Conservation (phyloP, 37 sponge, comb jelly and placozoan species). For the Sycon ciliatum region DNA sequence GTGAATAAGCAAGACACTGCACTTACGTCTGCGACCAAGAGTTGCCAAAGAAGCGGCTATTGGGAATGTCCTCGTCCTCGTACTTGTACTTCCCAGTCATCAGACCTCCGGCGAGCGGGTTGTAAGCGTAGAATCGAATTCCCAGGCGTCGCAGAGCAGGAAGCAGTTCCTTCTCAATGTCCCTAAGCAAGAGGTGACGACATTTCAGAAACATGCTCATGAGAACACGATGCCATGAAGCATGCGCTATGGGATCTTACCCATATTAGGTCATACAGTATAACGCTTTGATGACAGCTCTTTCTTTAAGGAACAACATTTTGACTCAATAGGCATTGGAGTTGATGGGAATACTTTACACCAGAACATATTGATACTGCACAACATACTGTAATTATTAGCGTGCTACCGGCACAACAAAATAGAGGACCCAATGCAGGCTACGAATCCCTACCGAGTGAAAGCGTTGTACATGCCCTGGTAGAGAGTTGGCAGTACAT, state of each 20-base stretch:
- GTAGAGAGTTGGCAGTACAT: conserved; percentile 78
- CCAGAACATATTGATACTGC: too few relatives aligned
- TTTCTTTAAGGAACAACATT: too few relatives aligned
- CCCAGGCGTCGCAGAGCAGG: conserved; percentile 71
- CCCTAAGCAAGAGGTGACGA: too few relatives aligned
- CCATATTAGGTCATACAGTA: too few relatives aligned
- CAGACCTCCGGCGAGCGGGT: conserved; percentile 87
- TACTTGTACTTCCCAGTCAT: conserved; percentile 61
- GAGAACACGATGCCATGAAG: too few relatives aligned
- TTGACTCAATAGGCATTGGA: too few relatives aligned
- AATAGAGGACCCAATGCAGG: not conserved
- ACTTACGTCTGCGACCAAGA: conserved; percentile 27
- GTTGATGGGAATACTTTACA: too few relatives aligned
- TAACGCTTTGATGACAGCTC: too few relatives aligned
- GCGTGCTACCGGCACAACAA: not conserved
- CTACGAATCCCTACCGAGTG: conserved; percentile 45
- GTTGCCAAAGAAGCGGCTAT: conserved; percentile 51
- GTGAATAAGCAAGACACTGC: not conserved
- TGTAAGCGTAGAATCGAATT: conserved; percentile 87
- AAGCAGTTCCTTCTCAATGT: conserved; percentile 65
- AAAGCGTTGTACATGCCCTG: conserved; percentile 94
- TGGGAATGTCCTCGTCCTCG: conserved; percentile 22
- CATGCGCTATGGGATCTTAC: too few relatives aligned
- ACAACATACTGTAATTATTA: too few relatives aligned
- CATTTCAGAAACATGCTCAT: too few relatives aligned